A percentile compares a stretch with the other conserved stretches of the same genome.
These are phyloP conservation scores for Drosophila elegans DNA, from an alignment of 1,140 invertebrate species.

Conservation along the genomic window DNA sequence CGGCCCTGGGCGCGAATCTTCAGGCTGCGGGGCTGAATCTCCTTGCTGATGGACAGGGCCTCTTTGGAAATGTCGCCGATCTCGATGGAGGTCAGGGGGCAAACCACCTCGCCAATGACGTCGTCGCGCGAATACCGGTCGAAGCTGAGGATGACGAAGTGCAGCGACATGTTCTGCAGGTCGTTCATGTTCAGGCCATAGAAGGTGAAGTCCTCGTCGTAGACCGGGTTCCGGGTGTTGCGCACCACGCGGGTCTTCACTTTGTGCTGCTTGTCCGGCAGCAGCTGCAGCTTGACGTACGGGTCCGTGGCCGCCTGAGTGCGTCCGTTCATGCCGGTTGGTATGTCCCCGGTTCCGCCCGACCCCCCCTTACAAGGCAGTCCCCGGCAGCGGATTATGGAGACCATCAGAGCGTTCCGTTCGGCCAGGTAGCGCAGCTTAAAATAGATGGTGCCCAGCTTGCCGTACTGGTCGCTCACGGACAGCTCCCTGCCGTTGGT, in stretches of 20 bases:
- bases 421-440: conserved; percentile 94
- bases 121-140: conserved; percentile 98
- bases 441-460: conserved; percentile 94
- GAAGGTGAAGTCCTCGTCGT: conserved; percentile 98
- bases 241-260: conserved; percentile 97
- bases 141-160: conserved; percentile 98
- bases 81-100: conserved; percentile 91
- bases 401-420: conserved; percentile 95
- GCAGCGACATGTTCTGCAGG: conserved; percentile 93
- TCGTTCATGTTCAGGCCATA: conserved; percentile 95
- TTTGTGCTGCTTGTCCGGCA: conserved; percentile 97
- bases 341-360: conserved; percentile 76
- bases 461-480: conserved; percentile 85
- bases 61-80: conserved; percentile 92
- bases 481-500: conserved; percentile 84
- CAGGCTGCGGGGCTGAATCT: conserved; percentile 93
- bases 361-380: conserved; percentile 91
- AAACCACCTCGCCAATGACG: conserved; percentile 98
- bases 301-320: conserved; percentile 90
- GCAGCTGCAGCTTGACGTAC: conserved; percentile 96
- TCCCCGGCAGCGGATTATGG: conserved; percentile 94
- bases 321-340: conserved; percentile 83
- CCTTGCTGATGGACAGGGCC: conserved; percentile 90
- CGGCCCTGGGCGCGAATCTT: conserved; percentile 95
- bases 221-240: conserved; percentile 96